Evolutionary conservation across 2,113 vertebrate species (phyloP).

Genomic region (Cynoglossus semilaevis): DNA sequence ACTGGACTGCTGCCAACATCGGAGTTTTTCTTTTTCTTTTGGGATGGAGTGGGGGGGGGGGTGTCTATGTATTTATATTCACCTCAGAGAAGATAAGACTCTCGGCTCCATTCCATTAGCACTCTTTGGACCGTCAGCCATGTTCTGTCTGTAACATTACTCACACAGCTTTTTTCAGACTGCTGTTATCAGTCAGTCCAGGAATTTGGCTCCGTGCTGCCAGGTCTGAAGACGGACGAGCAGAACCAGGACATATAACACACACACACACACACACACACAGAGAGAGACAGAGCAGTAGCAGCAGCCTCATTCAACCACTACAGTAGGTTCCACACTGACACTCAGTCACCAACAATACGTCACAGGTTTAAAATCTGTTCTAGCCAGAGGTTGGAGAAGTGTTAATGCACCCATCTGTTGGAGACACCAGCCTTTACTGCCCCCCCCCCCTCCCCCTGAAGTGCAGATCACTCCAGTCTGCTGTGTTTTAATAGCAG

Average conservation of each 20-base stretch:
- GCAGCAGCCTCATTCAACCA: background rate
- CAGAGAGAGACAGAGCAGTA: no score
- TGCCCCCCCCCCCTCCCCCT: background rate
- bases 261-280: no score
- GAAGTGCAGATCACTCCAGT: background rate
- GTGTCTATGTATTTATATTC: background rate
- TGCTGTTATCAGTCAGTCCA: background rate
- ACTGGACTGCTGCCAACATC: no score
- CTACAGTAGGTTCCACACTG: no score
- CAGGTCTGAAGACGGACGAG: background rate
- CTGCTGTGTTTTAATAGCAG: no score
- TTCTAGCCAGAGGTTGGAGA: background rate
- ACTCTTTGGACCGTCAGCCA: background rate
- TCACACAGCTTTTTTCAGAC: background rate
- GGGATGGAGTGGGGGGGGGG: no score
- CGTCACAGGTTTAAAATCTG: background rate
- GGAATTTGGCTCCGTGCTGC: background rate
- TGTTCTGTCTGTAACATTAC: background rate
- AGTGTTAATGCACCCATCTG: background rate
- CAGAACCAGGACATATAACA: background rate
- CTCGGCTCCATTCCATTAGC: background rate
- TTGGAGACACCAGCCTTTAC: background rate
- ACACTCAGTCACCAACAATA: no score
- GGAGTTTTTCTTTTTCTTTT: no score
- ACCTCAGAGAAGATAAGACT: slow-evolving; percentile 6